Percentiles rank a stretch among this genome's conserved stretches.
Evolutionary conservation across 2,888 invertebrate species (phyloP).

Genomic region (Helobdella robusta): DNA sequence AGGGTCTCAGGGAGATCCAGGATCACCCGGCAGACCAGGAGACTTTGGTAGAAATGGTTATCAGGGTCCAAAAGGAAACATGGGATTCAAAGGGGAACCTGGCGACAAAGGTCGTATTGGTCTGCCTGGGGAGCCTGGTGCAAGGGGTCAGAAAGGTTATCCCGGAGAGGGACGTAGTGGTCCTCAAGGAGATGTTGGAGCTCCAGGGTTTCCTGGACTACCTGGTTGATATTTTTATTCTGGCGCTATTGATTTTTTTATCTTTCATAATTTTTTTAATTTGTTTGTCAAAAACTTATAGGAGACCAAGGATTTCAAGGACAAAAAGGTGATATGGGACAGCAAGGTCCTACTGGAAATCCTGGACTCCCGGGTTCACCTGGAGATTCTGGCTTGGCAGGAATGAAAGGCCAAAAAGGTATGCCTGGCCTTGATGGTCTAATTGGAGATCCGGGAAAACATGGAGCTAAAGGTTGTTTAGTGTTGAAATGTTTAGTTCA

Average conservation of each 20-base stretch:
- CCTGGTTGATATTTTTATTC: conserved; percentile 15
- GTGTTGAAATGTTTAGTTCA: too few relatives aligned
- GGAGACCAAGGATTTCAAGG: conserved; percentile 28
- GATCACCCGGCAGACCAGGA: conserved; percentile 13
- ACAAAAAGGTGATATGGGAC: background rate
- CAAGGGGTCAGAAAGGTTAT: too few relatives aligned
- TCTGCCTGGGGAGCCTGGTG: background rate
- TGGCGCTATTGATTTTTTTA: background rate
- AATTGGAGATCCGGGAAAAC: conserved; percentile 9
- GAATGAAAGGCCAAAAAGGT: conserved; percentile 24
- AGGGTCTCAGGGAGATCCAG: background rate
- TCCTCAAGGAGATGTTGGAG: too few relatives aligned
- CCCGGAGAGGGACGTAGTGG: too few relatives aligned
- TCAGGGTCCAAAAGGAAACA: background rate
- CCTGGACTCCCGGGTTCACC: conserved; percentile 25
- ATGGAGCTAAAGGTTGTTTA: too few relatives aligned
- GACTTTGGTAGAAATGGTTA: conserved; percentile 6
- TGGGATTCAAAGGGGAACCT: background rate
- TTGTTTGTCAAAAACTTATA: background rate
- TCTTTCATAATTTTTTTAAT: background rate
- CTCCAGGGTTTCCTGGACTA: conserved; percentile 23
- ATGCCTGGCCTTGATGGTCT: conserved; percentile 24
- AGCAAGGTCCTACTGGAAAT: conserved; percentile 22
- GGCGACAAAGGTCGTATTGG: background rate
- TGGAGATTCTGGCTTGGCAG: conserved; percentile 19